phyloP scores from a whole-genome alignment of 2,888 invertebrate species.

The Criorhina ranunculi region DNA sequence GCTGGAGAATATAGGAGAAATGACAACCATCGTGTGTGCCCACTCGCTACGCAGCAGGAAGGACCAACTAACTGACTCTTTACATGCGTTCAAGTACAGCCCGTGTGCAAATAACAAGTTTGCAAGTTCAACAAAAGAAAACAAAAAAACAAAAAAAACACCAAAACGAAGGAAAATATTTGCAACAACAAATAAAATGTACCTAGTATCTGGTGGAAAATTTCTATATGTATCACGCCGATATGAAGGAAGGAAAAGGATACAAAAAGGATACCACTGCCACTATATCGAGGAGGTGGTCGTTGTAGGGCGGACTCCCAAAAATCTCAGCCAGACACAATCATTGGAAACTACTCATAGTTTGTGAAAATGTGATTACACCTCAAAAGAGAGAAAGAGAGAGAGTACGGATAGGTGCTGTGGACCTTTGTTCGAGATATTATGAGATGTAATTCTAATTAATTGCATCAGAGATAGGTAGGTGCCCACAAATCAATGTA shows the following conservation, averaged over 20 bases:
- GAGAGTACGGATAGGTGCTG: neutral
- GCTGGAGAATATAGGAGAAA: slow-evolving; percentile 35
- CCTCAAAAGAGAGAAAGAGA: too few relatives aligned
- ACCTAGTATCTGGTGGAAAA: slow-evolving; percentile 54
- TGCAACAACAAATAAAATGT: slow-evolving; percentile 71
- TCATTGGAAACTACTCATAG: slow-evolving; percentile 58
- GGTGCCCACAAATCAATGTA: slow-evolving; percentile 44
- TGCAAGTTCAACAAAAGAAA: slow-evolving; percentile 74
- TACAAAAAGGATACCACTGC: slow-evolving; percentile 63
- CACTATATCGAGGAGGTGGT: slow-evolving; percentile 5
- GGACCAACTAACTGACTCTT: slow-evolving; percentile 66
- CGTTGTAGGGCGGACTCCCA: slow-evolving; percentile 45
- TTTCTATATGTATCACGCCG: slow-evolving; percentile 36
- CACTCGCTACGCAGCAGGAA: slow-evolving; percentile 58
- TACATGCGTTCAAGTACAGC: slow-evolving; percentile 67
- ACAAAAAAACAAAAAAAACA: slow-evolving; percentile 29
- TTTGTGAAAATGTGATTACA: slow-evolving; percentile 73
- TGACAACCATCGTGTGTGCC: slow-evolving; percentile 45
- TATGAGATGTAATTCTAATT: slow-evolving; percentile 74
- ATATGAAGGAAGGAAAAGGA: slow-evolving; percentile 60
- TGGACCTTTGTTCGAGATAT: slow-evolving; percentile 60
- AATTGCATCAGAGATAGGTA: slow-evolving; percentile 62
- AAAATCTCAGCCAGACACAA: slow-evolving; percentile 65
- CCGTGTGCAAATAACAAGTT: slow-evolving; percentile 75
- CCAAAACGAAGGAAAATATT: slow-evolving; percentile 28